phyloP scores from a whole-genome alignment of 2,888 invertebrate species.

The Archaeoteleia sp. region DNA sequence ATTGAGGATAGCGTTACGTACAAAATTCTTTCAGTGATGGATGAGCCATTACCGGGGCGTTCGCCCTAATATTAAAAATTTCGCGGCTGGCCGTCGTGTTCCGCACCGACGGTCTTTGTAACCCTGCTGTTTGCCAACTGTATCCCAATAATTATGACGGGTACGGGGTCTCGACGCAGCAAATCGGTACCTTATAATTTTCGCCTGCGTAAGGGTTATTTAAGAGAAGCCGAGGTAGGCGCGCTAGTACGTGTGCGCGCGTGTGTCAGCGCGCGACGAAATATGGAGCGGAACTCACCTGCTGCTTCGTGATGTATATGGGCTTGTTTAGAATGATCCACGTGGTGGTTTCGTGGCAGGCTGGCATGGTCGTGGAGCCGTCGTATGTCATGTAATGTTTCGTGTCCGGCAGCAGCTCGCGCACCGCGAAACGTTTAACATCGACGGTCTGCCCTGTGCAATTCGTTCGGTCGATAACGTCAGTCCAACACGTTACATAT shows the following conservation, averaged over 20 bases:
- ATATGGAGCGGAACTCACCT: conserved; percentile 79
- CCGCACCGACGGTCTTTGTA: too few relatives aligned
- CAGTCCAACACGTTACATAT: conserved; percentile 52
- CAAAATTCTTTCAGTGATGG: too few relatives aligned
- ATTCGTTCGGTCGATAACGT: conserved; percentile 65
- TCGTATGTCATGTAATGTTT: conserved; percentile 99
- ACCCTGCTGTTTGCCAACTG: too few relatives aligned
- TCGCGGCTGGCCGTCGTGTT: too few relatives aligned
- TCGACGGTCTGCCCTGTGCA: conserved; percentile 87
- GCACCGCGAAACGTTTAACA: conserved; percentile 89
- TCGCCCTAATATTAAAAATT: too few relatives aligned
- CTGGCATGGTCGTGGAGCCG: conserved; percentile 96
- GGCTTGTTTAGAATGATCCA: conserved; percentile 99
- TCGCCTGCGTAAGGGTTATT: conserved; percentile 11
- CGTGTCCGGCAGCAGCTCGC: conserved; percentile 92
- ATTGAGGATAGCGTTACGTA: too few relatives aligned
- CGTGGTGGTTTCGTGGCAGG: conserved; percentile 98
- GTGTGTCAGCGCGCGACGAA: conserved; percentile 25
- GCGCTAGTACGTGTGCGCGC: conserved; percentile 1
- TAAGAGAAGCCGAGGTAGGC: not conserved
- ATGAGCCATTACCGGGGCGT: too few relatives aligned
- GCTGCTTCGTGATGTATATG: conserved; percentile 97
- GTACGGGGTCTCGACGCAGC: too few relatives aligned
- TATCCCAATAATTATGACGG: too few relatives aligned
- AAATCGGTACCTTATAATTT: conserved; percentile 16